Conservation (phyloP, 2,113 vertebrate genomes). For the Tupaia tana region DNA sequence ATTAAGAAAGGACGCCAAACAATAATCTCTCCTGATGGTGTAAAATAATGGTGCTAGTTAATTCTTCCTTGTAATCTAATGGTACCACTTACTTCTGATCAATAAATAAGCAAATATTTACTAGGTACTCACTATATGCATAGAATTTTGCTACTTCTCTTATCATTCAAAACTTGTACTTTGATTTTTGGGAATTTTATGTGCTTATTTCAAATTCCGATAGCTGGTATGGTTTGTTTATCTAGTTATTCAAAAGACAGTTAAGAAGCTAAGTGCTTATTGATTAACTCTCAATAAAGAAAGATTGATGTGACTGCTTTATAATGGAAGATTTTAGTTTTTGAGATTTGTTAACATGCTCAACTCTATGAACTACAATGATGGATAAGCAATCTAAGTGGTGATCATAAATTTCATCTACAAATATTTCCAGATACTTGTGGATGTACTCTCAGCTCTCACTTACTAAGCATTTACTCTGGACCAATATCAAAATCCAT, state of each 20-base stretch:
- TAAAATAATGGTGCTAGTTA: slow-evolving; percentile 33
- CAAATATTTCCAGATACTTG: slow-evolving; percentile 4
- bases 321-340: not conserved
- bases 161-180: not conserved
- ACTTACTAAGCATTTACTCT: not conserved
- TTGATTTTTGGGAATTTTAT: slow-evolving; percentile 1
- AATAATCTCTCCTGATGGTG: slow-evolving; percentile 34
- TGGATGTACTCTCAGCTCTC: not conserved
- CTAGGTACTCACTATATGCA: not conserved
- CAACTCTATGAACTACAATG: not conserved
- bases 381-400: not conserved
- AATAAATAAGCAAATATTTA: slow-evolving; percentile 46
- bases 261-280: slow-evolving; percentile 4
- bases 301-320: not conserved
- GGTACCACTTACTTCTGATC: slow-evolving; percentile 48
- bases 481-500: not conserved
- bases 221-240: not conserved
- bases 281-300: not conserved
- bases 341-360: not conserved
- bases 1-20: slow-evolving; percentile 53
- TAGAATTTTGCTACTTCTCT: not conserved
- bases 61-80: slow-evolving; percentile 57
- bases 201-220: slow-evolving; percentile 28
- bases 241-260: not conserved
- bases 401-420: not conserved